Evolutionary conservation across 2,888 invertebrate genomes (phyloP).

Genomic region (Synanthedon tipuliformis): DNA sequence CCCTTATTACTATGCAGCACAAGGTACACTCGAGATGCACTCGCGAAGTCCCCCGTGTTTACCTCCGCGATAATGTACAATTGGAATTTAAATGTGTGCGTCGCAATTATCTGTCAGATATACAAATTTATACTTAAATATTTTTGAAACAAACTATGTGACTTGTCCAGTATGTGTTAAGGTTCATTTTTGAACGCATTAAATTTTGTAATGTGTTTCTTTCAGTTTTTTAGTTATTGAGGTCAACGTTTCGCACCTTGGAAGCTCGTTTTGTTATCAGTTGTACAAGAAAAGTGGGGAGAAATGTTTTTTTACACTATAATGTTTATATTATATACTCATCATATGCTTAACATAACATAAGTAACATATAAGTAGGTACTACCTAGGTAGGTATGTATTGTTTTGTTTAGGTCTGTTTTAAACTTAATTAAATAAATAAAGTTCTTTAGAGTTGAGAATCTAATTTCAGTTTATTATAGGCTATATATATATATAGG

Average conservation of each 20-base stretch:
- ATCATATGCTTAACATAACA: no score
- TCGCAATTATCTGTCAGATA: conserved; percentile 3
- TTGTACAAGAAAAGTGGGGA: conserved; percentile 43
- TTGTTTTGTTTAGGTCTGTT: no score
- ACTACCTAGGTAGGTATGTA: no score
- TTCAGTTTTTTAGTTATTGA: conserved; percentile 23
- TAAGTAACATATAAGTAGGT: no score
- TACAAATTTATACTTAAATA: conserved; percentile 1
- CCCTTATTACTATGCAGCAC: background rate
- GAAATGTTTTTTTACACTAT: conserved; percentile 13
- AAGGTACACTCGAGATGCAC: background rate
- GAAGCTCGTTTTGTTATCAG: conserved; percentile 47
- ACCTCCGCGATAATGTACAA: conserved; percentile 12
- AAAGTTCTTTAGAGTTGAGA: no score
- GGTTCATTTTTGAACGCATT: conserved; percentile 9
- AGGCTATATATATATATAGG: no score
- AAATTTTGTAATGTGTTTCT: conserved; percentile 4
- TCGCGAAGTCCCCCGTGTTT: background rate
- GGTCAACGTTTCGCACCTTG: conserved; percentile 62
- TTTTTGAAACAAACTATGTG: background rate
- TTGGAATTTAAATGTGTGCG: conserved; percentile 5
- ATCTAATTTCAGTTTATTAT: no score
- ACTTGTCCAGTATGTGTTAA: conserved; percentile 4
- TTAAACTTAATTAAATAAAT: no score
- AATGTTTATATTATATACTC: no score